Base-by-base conservation (phyloP, 2,888 invertebrate species). In the Matsumyia berberina region DNA sequence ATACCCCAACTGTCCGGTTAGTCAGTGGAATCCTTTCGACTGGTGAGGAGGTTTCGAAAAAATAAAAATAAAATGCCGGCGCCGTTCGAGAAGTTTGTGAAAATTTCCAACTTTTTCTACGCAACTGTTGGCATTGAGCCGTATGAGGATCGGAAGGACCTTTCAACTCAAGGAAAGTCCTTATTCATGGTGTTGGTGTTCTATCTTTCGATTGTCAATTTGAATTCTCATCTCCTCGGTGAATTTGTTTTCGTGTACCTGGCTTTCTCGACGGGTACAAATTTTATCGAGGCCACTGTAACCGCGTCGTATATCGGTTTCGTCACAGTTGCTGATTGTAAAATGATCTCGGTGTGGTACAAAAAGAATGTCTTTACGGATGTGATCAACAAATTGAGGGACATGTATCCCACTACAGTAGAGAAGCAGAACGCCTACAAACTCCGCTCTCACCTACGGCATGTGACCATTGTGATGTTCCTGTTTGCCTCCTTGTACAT, bases 251-350 rank as follows among this genome's bases (percentile, higher is more conserved):
- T 88, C 72, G 88, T 91, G 0, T 53, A 88, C 0, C 64, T 87
- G 69, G 88, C 90, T 0, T 42, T 89, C 0, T 87, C 89, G 17
- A 87, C 79, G 4, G 87, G 87, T 39, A 88, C 85, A 33, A 88
- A 89, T 80, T 90, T 91, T 37, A 49, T 90, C 4, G 89, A 90
- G 70, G 90, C 90, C 55, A 90, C 89, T 37, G 89, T 88, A 86
- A 89, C 88, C 49, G 81, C 89, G 0, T 88, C 89, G 0, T 90
- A 88, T 44, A 88, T 91, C 17, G 90, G 90, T 0, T 90, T 88
- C 58, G 88, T 88, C 0, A 42, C 89, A 0, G 87, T 90, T 9
- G 88, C 89, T 0, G 87, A 88, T 37, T 74, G 90, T 0, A 91
- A 91, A 82, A 89, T 90, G 44, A 77, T 87, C 4, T 86, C 88